phyloP scores from a whole-genome alignment of 2,888 invertebrate genomes.

The Campoplex nolae region DNA sequence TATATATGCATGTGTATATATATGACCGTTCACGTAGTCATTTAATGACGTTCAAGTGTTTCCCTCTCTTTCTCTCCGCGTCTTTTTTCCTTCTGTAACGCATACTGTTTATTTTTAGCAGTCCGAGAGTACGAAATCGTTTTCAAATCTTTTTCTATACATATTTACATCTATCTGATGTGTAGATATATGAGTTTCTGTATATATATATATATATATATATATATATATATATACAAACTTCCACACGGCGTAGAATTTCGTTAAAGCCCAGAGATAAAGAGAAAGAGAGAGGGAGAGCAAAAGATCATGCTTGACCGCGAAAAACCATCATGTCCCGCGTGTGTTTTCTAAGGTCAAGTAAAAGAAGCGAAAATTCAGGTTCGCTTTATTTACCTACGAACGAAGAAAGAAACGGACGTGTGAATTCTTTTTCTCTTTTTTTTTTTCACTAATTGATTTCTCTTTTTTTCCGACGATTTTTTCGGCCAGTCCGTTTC shows the following conservation, averaged over 20 bases:
- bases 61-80: conserved; percentile 40
- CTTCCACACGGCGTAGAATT: conserved; percentile 38
- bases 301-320: conserved; percentile 11
- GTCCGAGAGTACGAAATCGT: conserved; percentile 38
- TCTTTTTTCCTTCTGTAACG: conserved; percentile 58
- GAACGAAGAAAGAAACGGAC: conserved; percentile 27
- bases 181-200: not conserved
- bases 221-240: conserved; percentile 11
- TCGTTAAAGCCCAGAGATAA: not conserved
- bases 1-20: not conserved
- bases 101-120: conserved; percentile 65
- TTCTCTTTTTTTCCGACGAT: not conserved
- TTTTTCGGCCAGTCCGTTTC: not conserved
- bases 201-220: not conserved
- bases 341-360: not conserved
- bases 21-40: conserved; percentile 20
- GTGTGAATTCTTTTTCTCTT: not conserved
- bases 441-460: not conserved
- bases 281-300: conserved; percentile 1
- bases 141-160: conserved; percentile 18
- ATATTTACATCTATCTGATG: not conserved
- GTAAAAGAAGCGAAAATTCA: conserved; percentile 15
- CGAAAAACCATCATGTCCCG: conserved; percentile 32
- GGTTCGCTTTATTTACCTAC: conserved; percentile 25
- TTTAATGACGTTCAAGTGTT: conserved; percentile 57